Evolutionary conservation across 2,888 invertebrate genomes (phyloP).

Genomic region (Tineola bisselliella): DNA sequence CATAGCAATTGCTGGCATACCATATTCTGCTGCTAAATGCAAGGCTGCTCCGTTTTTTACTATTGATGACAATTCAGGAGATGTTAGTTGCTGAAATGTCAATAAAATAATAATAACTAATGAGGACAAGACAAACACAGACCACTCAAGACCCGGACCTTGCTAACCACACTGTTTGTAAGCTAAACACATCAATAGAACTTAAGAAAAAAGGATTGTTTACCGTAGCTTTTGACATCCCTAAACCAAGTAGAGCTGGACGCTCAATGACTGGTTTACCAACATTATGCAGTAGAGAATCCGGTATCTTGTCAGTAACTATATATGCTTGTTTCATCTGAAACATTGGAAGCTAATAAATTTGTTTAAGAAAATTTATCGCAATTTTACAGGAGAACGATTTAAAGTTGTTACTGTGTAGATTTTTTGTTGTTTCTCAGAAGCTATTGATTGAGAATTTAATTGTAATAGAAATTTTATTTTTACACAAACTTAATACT

Average conservation of each 20-base stretch:
- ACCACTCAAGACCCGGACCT: no score
- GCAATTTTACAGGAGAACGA: no score
- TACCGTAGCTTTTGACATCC: conserved; percentile 49
- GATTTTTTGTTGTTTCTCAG: no score
- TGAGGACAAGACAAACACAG: background rate
- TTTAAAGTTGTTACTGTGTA: no score
- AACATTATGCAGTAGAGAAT: conserved; percentile 32
- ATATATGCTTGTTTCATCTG: conserved; percentile 44
- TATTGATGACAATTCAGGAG: conserved; percentile 51
- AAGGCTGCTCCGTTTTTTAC: conserved; percentile 46
- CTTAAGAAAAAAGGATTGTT: conserved; percentile 8
- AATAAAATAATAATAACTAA: background rate
- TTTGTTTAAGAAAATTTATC: no score
- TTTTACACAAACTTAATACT: no score
- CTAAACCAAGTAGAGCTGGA: conserved; percentile 44
- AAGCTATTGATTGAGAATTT: no score
- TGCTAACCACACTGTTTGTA: no score
- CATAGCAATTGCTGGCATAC: conserved; percentile 49
- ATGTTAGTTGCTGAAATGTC: conserved; percentile 29
- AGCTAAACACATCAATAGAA: no score
- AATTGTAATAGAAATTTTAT: no score
- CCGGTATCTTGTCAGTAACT: conserved; percentile 49
- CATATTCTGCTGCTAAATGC: conserved; percentile 49
- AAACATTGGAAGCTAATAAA: conserved; percentile 18
- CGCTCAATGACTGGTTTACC: conserved; percentile 34